Evolutionary conservation across 2,797 vertebrate genomes (phyloP), one percentile per base, ranked within the genome.

Genomic region (Cichlasoma orientale): DNA sequence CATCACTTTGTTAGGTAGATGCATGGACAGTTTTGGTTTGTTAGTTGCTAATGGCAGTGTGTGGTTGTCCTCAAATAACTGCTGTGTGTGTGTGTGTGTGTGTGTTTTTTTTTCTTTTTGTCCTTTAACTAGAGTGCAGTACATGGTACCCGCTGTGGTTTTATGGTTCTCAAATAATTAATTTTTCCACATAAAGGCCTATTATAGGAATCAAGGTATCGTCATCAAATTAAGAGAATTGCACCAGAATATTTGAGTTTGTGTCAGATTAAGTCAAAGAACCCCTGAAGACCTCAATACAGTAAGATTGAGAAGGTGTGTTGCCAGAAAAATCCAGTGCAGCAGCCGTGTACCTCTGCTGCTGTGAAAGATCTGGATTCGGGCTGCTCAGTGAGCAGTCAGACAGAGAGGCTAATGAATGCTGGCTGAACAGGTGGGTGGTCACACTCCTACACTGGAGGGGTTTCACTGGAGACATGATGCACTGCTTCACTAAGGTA

Each of bases 391-490:
- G 80, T 90, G 87, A 93, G 86, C 87, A 92, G 89, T 91, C 92
- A 93, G 92, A 93, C 92, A 93, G 82, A 87, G 84, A 90, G 89
- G 90, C 89, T 94, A 94, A 94, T 94, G 87, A 92, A 89, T 89
- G 88, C 90, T 91, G 91, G 86, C 87, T 92, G 90, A 90, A 93
- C 92, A 93, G 92, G 95, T 96, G 94, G 96, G 95, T 94, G 95
- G 93, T 92, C 91, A 86, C 88, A 93, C 95, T 93, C 94, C 93
- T 81, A 93, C 95, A 89, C 89, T 82, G 81, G 86, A 93, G 86
- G 93, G 93, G 90, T 93, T 94, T 92, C 90, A 92, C 92, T 92
- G 89, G 88, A 92, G 92, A 93, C 90, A 85, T 88, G 90, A 88
- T 89, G 86, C 90, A 70, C 89, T 75, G 88, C 85, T 82, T 90